A percentile compares a stretch with the other conserved stretches of the same genome.
Conservation (phyloP, 2,113 vertebrate genomes). For the Catharus fuscescens region DNA sequence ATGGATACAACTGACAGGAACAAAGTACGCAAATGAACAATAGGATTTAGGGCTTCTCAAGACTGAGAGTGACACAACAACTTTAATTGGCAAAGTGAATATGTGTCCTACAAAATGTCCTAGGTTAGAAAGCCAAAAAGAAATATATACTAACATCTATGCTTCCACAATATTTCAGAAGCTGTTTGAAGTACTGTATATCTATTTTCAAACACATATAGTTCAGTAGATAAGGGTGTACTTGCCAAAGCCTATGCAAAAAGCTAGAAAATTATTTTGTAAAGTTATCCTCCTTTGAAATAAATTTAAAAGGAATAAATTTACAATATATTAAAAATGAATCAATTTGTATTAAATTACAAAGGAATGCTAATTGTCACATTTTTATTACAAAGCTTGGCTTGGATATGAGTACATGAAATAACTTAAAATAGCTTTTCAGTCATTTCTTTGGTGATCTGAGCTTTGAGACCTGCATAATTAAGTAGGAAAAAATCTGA, state of each 20-base stretch:
- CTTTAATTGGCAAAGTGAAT: neutral
- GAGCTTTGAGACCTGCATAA: conserved; percentile 19
- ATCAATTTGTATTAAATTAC: neutral
- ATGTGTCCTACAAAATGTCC: neutral
- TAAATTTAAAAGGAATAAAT: neutral
- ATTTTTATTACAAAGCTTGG: conserved; percentile 45
- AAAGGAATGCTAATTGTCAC: conserved; percentile 46
- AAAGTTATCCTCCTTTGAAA: neutral
- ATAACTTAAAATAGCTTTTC: conserved; percentile 22
- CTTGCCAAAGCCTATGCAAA: conserved; percentile 1
- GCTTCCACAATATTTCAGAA: neutral
- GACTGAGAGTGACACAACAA: neutral
- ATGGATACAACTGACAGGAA: neutral
- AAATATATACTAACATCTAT: neutral
- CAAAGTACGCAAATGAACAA: neutral
- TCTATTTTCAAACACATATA: neutral
- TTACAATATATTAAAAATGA: neutral
- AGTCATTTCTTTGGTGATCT: neutral
- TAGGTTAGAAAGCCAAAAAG: neutral
- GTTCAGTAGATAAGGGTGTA: neutral
- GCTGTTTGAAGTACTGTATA: neutral
- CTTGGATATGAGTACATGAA: neutral
- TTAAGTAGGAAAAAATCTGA: neutral
- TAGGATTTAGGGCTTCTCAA: neutral
- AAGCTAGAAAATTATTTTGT: neutral